Conservation (phyloP, 1,140 invertebrate genomes). For the Archegozetes longisetosus region DNA sequence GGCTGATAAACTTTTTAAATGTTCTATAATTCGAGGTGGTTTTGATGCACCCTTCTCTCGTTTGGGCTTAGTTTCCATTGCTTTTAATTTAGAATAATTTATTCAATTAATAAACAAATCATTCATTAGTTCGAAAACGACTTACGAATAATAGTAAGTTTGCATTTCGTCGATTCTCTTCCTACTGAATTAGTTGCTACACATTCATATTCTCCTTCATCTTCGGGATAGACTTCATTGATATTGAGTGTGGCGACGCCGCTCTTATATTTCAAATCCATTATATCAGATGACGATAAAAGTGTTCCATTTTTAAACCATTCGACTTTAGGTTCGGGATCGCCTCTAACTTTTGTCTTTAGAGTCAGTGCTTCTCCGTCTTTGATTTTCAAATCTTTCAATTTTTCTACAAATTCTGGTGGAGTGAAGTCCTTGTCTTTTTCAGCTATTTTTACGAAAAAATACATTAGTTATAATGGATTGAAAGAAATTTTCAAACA, state of each 20-base stretch:
- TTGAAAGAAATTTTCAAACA: background rate
- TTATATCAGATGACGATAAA: conserved; percentile 58
- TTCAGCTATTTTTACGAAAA: background rate
- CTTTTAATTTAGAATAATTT: conserved; percentile 28
- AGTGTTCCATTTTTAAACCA: conserved; percentile 65
- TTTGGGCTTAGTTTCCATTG: conserved; percentile 38
- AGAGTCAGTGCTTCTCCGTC: conserved; percentile 66
- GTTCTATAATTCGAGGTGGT: conserved; percentile 21
- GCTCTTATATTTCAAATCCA: conserved; percentile 78
- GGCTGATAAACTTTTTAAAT: conserved; percentile 18
- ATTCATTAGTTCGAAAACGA: background rate
- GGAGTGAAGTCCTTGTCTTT: conserved; percentile 22
- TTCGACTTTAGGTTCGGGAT: conserved; percentile 69
- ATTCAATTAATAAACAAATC: too few relatives aligned
- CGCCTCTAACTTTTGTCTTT: conserved; percentile 59
- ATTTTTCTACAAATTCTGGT: conserved; percentile 55
- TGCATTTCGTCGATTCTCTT: conserved; percentile 58
- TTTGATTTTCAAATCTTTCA: conserved; percentile 52
- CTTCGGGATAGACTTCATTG: conserved; percentile 81
- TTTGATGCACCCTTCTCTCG: conserved; percentile 23
- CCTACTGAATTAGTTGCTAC: conserved; percentile 79
- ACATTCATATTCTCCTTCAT: conserved; percentile 72
- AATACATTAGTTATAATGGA: background rate
- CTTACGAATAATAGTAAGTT: conserved; percentile 48
- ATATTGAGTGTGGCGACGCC: conserved; percentile 67